Evolutionary conservation across 2,797 vertebrate species (phyloP).

Genomic region (Pangasius larnaudii): DNA sequence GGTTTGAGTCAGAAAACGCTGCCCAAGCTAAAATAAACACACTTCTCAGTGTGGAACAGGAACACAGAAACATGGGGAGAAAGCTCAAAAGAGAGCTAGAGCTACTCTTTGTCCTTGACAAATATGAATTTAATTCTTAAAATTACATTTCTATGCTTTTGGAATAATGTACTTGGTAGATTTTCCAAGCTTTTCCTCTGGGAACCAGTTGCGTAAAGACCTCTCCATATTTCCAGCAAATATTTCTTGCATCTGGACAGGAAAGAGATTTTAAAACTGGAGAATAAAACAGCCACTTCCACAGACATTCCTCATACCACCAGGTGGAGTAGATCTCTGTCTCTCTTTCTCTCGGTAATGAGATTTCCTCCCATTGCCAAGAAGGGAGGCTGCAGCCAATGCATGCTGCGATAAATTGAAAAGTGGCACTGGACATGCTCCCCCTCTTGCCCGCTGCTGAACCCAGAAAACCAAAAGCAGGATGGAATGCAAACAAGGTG

Average conservation of each 20-base stretch:
- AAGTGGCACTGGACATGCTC: constrained; percentile 55
- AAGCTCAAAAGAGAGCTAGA: background rate
- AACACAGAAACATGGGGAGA: background rate
- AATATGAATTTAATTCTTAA: background rate
- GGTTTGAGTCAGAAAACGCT: constrained; percentile 47
- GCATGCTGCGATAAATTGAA: constrained; percentile 63
- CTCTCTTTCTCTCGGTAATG: constrained; percentile 55
- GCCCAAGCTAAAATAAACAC: background rate
- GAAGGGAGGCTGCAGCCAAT: constrained; percentile 48
- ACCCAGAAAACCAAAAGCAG: constrained; percentile 52
- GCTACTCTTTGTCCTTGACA: constrained; percentile 11
- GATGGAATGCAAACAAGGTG: constrained; percentile 57
- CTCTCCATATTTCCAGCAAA: background rate
- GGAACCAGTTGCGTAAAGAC: background rate
- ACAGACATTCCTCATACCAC: constrained; percentile 55
- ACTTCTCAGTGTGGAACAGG: background rate
- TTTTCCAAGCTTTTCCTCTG: constrained; percentile 11
- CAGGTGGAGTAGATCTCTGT: constrained; percentile 58
- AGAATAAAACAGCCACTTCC: constrained; percentile 62
- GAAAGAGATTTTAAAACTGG: constrained; percentile 59
- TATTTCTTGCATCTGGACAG: constrained; percentile 46
- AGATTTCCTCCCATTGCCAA: constrained; percentile 53
- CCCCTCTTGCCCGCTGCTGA: constrained; percentile 33
- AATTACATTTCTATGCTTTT: constrained; percentile 13
- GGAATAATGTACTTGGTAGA: constrained; percentile 10